Evolutionary conservation across 2,888 invertebrate species (phyloP).

Genomic region (Tetragnatha montana): DNA sequence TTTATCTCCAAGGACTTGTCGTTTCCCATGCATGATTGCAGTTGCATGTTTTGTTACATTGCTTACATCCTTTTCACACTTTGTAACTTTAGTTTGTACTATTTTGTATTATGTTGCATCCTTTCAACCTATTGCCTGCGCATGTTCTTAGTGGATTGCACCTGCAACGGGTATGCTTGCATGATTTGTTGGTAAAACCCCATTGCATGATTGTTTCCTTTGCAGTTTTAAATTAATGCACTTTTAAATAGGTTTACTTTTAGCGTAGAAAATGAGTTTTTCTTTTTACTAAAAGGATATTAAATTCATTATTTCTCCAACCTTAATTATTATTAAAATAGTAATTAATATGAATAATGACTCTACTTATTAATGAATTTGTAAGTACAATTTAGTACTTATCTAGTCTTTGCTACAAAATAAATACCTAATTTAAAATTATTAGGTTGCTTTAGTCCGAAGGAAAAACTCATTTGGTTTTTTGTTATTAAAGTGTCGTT

Average conservation of each 20-base stretch:
- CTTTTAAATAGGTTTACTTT: conserved; percentile 15
- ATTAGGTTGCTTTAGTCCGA: background rate
- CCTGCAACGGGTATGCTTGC: conserved; percentile 39
- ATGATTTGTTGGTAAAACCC: conserved; percentile 26
- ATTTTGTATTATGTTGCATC: conserved; percentile 9
- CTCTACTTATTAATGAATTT: background rate
- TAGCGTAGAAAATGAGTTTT: conserved; percentile 35
- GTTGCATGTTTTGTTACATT: conserved; percentile 41
- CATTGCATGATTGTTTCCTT: conserved; percentile 22
- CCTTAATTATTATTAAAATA: background rate
- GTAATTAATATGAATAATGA: background rate
- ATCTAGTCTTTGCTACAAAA: background rate
- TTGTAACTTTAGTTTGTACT: conserved; percentile 30
- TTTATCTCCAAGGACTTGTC: background rate
- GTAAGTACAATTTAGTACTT: background rate
- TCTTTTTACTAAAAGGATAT: background rate
- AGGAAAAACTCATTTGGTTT: conserved; percentile 53
- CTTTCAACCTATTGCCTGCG: conserved; percentile 33
- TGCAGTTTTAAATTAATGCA: conserved; percentile 22
- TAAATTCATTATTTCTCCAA: background rate
- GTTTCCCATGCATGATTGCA: conserved; percentile 23
- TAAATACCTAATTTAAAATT: background rate
- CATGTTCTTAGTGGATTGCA: conserved; percentile 35
- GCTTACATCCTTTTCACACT: conserved; percentile 6
- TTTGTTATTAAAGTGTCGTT: conserved; percentile 7